Evolutionary conservation across 2,888 invertebrate species (phyloP).

Genomic region (Euzetes globulus): DNA sequence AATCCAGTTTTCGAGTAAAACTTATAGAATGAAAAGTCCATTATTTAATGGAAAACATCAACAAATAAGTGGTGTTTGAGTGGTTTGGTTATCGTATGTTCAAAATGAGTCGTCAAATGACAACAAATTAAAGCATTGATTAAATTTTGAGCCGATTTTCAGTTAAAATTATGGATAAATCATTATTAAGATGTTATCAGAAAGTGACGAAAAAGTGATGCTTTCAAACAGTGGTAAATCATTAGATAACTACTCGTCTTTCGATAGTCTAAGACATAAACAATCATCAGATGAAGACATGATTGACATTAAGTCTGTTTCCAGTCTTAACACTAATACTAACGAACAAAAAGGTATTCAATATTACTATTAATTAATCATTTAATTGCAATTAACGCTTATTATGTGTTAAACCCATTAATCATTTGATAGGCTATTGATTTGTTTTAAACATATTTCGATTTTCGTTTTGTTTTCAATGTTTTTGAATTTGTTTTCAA

Average conservation of each 20-base stretch:
- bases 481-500: no score
- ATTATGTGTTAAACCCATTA: not conserved
- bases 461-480: no score
- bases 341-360: constrained; percentile 8
- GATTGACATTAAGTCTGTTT: constrained; percentile 18
- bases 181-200: not conserved
- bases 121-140: not conserved
- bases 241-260: constrained; percentile 19
- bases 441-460: no score
- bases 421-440: no score
- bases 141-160: not conserved
- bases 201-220: constrained; percentile 18
- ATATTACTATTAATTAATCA: not conserved
- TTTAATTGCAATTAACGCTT: not conserved
- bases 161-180: not conserved
- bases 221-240: constrained; percentile 24
- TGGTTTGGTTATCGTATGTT: not conserved
- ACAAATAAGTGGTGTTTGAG: not conserved
- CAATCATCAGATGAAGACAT: constrained; percentile 22
- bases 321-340: not conserved
- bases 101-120: constrained; percentile 1
- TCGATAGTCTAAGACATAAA: constrained; percentile 15
- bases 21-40: not conserved
- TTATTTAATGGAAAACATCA: not conserved
- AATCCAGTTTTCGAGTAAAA: not conserved